phyloP scores from a whole-genome alignment of 1,140 invertebrate genomes.

The Proales similis region DNA sequence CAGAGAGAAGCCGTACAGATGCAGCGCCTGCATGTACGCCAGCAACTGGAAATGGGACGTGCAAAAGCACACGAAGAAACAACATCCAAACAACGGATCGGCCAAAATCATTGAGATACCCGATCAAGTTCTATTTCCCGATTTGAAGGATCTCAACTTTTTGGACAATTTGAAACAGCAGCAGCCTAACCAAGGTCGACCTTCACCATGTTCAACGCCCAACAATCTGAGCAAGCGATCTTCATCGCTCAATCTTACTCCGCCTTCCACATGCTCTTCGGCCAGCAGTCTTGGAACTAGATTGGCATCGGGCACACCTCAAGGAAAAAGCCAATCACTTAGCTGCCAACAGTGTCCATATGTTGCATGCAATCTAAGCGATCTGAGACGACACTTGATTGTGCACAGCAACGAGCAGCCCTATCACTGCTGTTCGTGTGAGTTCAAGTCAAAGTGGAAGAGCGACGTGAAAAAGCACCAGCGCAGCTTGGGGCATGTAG shows the following conservation, averaged over 20 bases:
- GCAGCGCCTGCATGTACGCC: slow-evolving; percentile 49
- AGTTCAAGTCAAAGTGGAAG: slow-evolving; percentile 50
- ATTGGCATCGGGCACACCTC: no score
- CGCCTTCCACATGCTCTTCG: slow-evolving; percentile 20
- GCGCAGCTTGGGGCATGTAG: slow-evolving; percentile 41
- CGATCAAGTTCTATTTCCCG: slow-evolving; percentile 30
- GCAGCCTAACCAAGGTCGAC: background rate
- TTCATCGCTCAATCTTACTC: background rate
- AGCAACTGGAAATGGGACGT: slow-evolving; percentile 56
- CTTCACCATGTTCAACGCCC: background rate
- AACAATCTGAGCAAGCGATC: background rate
- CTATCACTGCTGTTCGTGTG: slow-evolving; percentile 47
- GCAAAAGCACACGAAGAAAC: slow-evolving; percentile 26
- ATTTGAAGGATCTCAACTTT: slow-evolving; percentile 36
- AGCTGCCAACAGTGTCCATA: slow-evolving; percentile 49
- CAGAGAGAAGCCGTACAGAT: slow-evolving; percentile 51
- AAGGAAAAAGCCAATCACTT: background rate
- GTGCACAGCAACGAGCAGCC: slow-evolving; percentile 51
- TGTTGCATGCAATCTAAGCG: slow-evolving; percentile 46
- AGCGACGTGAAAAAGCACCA: slow-evolving; percentile 53
- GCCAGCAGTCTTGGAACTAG: no score
- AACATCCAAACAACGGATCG: slow-evolving; percentile 30
- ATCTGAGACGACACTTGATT: slow-evolving; percentile 47
- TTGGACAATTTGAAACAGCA: slow-evolving; percentile 25
- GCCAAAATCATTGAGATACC: slow-evolving; percentile 38